Conservation (phyloP, 1,140 invertebrate genomes). For the Halictus rubicundus region DNA sequence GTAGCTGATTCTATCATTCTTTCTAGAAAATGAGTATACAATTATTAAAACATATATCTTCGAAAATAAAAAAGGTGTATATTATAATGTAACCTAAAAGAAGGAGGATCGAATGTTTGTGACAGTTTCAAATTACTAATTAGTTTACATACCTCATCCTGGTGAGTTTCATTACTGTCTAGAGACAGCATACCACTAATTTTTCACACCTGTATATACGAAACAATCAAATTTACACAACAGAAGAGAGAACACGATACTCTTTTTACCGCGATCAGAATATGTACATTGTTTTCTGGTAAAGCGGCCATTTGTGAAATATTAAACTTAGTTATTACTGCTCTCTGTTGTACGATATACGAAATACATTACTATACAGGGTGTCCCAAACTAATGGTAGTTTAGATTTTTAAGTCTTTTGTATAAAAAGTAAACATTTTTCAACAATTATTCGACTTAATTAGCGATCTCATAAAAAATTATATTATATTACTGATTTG, state of each 20-base stretch:
- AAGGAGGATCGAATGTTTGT: neutral
- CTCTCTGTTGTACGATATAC: neutral
- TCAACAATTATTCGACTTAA: too few species aligned
- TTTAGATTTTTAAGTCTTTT: too few species aligned
- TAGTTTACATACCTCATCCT: constrained; percentile 64
- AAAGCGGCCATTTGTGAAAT: constrained; percentile 43
- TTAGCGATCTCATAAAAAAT: too few species aligned
- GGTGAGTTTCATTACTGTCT: constrained; percentile 59
- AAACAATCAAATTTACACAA: constrained; percentile 9
- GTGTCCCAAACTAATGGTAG: too few species aligned
- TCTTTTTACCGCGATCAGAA: constrained; percentile 2
- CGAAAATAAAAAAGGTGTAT: neutral
- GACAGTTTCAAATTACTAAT: neutral
- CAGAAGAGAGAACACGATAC: constrained; percentile 9
- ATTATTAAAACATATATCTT: neutral
- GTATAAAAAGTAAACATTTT: too few species aligned
- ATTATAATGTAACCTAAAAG: constrained; percentile 28
- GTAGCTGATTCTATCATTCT: neutral
- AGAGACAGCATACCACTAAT: constrained; percentile 66
- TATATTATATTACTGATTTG: too few species aligned
- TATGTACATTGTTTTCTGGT: constrained; percentile 40
- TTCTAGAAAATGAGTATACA: neutral
- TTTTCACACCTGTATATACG: constrained; percentile 22
- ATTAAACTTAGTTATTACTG: neutral
- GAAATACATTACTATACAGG: too few species aligned